Base-by-base conservation (phyloP, 2,888 invertebrate species). In the Monoplex corrugatus region DNA sequence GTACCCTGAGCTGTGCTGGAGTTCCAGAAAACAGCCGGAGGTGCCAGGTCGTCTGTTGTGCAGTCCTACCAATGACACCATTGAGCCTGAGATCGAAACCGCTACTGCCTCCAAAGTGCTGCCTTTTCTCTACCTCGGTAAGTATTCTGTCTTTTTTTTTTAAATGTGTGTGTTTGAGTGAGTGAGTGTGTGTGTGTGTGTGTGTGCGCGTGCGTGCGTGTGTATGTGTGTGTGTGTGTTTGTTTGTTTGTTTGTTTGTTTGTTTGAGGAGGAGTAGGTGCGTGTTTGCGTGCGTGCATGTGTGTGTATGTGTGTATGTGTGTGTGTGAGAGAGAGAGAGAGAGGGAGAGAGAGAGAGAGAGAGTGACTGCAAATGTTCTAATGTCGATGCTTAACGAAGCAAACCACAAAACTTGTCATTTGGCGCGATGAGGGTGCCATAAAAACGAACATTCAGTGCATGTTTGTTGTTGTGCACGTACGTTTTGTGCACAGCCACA, bases 71-170 rank as follows among this genome's bases (percentile, higher is more conserved):
- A 93, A 95, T 93, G 92, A 93, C 94, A 78, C 95, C 91, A 92
- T 94, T 75, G 93, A 94, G 91, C 93, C 94, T 63, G 95, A 95
- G 89, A 96, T 96, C 93, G 98, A 98, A 96, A 97, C 97, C 92
- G 97, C 98, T 95, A 97, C 97, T 35, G 97, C 98, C 91, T 98
- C 98, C 90, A 97, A 97, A 95, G 97, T 98, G 88, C 97, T 98
- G 93, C 98, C 98, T 87, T 98, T 97, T 96, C 97, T 98, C 92
- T 97, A 97, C 96, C 97, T 98, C 93, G 98, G 95, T 95, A 91
- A 92, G 95, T 91, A 35, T 5, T 75, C 35, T 75, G 6, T 75
- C 72, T 75, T n/a, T 28, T n/a, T 28, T n/a, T 28, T n/a, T 28
- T n/a, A n/a, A n/a, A n/a, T n/a, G n/a, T 68, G n/a, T 68, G 68